Base-by-base conservation (phyloP, 2,888 invertebrate species). In the Rhagophthalmus giganteus region DNA sequence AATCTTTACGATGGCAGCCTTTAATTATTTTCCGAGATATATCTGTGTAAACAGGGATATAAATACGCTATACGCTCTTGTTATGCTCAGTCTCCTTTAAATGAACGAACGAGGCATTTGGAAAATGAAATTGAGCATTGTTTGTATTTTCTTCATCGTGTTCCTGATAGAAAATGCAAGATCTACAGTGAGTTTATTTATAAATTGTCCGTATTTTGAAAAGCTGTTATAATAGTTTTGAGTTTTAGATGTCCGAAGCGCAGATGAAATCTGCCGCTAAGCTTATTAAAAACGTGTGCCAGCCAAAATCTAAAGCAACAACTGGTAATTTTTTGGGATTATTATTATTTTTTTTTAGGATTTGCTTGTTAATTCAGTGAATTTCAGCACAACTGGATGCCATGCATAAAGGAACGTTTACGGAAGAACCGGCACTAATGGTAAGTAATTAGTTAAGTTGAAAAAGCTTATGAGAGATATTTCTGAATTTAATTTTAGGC, bases 251-350 rank as follows among this genome's bases (percentile, higher is more conserved):
- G 53, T 58, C 56, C 14, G 66, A 67, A 55, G 82, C 83, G 45
- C 86, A 86, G 70, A 75, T 86, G 64, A 78, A 68, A 62, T 76
- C 80, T 7, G 79, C 83, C 0, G 81, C 78, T 1, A 81, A 79
- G 65, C 74, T 81, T 64, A 77, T 85, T 75, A 76, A 84, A 31
- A 84, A 82, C 62, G 74, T 80, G 0, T 86, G 86, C 57, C 74
- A 80, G 50, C 80, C 82, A 1, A 86, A 85, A 72, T 79, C 77
- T 47, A 79, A 80, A 57, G 76, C 73, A 4, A 74, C 77, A 28
- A 76, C 78, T 55, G 82, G 83, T 83, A 69, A 74, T n/a, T 11
- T 2, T 39, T n/a, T 25, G 11, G n/a, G n/a, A n/a, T n/a, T n/a
- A n/a, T n/a, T n/a, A n/a, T n/a, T n/a, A n/a, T n/a, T n/a, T n/a